Conservation (phyloP, 2,888 invertebrate genomes). For the Lasioglossum marginatum region DNA sequence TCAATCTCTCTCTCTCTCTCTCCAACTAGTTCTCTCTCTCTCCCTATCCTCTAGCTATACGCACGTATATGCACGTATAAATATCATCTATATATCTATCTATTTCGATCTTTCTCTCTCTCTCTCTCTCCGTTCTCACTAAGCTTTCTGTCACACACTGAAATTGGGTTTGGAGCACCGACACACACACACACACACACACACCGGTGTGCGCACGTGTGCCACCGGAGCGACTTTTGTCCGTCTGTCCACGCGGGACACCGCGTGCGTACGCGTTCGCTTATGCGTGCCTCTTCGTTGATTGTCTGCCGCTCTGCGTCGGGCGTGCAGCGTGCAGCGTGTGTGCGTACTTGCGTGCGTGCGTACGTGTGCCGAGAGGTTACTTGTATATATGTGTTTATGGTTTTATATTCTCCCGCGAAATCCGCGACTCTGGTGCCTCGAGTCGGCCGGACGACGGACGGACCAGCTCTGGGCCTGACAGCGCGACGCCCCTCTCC, state of each 20-base stretch:
- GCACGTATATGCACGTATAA: not conserved
- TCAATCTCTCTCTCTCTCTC: not conserved
- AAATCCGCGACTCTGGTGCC: constrained; percentile 80
- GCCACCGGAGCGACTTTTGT: constrained; percentile 8
- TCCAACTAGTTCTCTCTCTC: not conserved
- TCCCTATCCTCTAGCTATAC: not conserved
- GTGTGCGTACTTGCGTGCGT: not conserved
- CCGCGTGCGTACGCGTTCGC: constrained; percentile 27
- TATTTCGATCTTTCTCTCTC: not conserved
- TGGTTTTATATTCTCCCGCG: constrained; percentile 74
- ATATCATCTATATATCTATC: not conserved
- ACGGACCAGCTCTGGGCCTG: constrained; percentile 83
- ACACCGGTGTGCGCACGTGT: constrained; percentile 24
- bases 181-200: not conserved
- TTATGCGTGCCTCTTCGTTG: not conserved
- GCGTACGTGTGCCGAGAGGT: constrained; percentile 11
- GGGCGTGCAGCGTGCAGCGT: not conserved
- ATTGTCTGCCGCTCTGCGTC: constrained; percentile 17
- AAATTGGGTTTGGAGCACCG: constrained; percentile 30
- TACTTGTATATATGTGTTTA: constrained; percentile 38
- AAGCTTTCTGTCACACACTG: constrained; percentile 43
- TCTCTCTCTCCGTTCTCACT: constrained; percentile 27
- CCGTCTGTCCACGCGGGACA: constrained; percentile 10
- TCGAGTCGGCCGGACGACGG: constrained; percentile 84
- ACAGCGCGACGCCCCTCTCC: constrained; percentile 76